Evolutionary conservation across 2,888 invertebrate genomes (phyloP).

Genomic region (Pachymerium ferrugineum): DNA sequence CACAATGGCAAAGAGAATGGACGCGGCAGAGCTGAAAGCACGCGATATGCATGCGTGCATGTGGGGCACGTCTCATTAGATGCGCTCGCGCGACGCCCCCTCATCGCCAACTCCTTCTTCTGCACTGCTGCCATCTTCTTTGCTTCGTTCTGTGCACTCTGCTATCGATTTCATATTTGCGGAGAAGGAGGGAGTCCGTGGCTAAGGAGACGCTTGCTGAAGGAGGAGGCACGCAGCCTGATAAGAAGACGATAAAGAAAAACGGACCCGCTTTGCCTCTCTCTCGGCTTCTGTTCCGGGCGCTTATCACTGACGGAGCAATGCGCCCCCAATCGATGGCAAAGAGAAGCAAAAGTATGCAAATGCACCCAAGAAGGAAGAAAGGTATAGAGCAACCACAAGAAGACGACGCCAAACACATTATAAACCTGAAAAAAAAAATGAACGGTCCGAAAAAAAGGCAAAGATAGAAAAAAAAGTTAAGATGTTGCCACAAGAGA

Average conservation of each 20-base stretch:
- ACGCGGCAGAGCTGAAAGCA: constrained; percentile 32
- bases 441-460: not conserved
- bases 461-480: constrained; percentile 6
- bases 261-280: constrained; percentile 31
- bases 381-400: constrained; percentile 17
- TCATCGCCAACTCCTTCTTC: constrained; percentile 31
- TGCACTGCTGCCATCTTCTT: not conserved
- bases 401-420: constrained; percentile 29
- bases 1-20: constrained; percentile 28
- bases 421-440: constrained; percentile 28
- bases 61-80: constrained; percentile 35
- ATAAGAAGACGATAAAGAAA: constrained; percentile 35
- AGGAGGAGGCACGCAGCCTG: constrained; percentile 30
- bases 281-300: constrained; percentile 33
- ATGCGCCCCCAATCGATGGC: constrained; percentile 32
- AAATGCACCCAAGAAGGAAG: constrained; percentile 31
- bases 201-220: constrained; percentile 30
- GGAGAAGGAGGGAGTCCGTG: constrained; percentile 31
- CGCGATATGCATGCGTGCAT: constrained; percentile 34
- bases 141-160: not conserved
- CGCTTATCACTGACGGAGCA: constrained; percentile 33
- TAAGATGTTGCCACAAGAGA: constrained; percentile 14
- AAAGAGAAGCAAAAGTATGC: constrained; percentile 33
- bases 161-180: constrained; percentile 35
- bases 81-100: constrained; percentile 32